Base-by-base conservation (phyloP, 2,888 invertebrate species). In the Campaea margaritaria region DNA sequence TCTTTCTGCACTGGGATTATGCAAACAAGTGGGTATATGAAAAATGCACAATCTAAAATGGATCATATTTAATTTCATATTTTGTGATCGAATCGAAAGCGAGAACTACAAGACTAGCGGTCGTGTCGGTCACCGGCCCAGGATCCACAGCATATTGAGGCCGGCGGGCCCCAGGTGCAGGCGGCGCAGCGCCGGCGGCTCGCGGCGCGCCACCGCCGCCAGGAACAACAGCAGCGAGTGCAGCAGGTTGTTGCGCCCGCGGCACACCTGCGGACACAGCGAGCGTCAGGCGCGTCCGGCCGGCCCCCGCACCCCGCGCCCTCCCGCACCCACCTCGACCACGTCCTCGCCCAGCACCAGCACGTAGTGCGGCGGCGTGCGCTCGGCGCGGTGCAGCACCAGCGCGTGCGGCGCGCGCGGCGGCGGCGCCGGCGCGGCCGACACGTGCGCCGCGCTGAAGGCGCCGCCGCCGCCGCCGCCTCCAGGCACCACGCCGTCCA, bases 201-300 rank as follows among this genome's bases (percentile, higher is more conserved):
- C 96, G 42, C 58, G 67, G 53, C 95, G 75, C 95, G 94, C 79
- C 94, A 94, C 65, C 93, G 95, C 96, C 66, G 97, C 95, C 74
- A 98, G 83, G 83, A 98, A 96, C 75, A 98, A 94, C 73, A 98
- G 93, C 64, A 98, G 93, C 50, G 97, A 95, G 85, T 97, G 97
- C 82, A 98, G 96, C 76, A 98, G 89, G 90, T 98, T 98, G 91
- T 97, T 97, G 75, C 97, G 94, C 51, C 98, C 60, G 36, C 36
- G 47, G 15, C 75, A 68, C 70, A 73, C 71, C 69, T 78, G 64
- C 54, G 69, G 13, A 14, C 11, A 31, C 31, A 9, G 39, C 27
- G 44, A 12, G 28, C 44, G 44, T 28, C 27, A n/a, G 27, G 11
- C 47, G 44, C 27, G 36, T n/a, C 43, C 28, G 44, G 5, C n/a